A percentile compares a stretch with the other conserved stretches of the same genome.
phyloP scores from a whole-genome alignment of 2,888 invertebrate genomes.

The Proisotoma minuta region DNA sequence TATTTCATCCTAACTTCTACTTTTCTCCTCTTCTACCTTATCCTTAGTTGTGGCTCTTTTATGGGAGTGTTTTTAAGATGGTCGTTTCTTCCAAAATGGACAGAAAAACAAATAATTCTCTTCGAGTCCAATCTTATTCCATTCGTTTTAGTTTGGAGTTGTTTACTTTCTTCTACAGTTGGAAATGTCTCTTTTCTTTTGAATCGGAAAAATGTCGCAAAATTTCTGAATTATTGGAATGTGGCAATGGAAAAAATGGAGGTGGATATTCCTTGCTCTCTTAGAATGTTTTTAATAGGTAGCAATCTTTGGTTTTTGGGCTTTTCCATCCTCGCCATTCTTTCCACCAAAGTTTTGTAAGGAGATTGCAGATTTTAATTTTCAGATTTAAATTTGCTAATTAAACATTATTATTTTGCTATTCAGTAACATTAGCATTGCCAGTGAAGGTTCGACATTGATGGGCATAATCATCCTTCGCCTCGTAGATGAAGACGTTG shows the following conservation, averaged over 20 bases:
- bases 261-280: slow-evolving; percentile 16
- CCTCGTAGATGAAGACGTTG: slow-evolving; percentile 8
- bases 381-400: neutral
- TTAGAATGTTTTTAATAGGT: slow-evolving; percentile 20
- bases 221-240: slow-evolving; percentile 39
- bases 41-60: slow-evolving; percentile 24
- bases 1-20: slow-evolving; percentile 30
- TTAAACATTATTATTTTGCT: neutral
- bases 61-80: slow-evolving; percentile 26
- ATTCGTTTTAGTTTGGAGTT: slow-evolving; percentile 40
- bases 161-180: slow-evolving; percentile 27
- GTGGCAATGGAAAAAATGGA: slow-evolving; percentile 15
- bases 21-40: slow-evolving; percentile 17
- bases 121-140: slow-evolving; percentile 33
- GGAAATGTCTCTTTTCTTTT: slow-evolving; percentile 29
- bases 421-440: slow-evolving; percentile 21
- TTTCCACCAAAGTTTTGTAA: slow-evolving; percentile 21
- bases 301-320: slow-evolving; percentile 29
- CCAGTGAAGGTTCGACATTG: slow-evolving; percentile 21
- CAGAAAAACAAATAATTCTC: slow-evolving; percentile 4
- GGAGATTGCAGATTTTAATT: slow-evolving; percentile 8
- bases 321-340: slow-evolving; percentile 18
- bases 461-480: slow-evolving; percentile 25
- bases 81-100: slow-evolving; percentile 15
- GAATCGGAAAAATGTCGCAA: slow-evolving; percentile 22